These are phyloP conservation scores for Leucoma salicis DNA, from an alignment of 2,888 invertebrate species.

Conservation along the genomic window DNA sequence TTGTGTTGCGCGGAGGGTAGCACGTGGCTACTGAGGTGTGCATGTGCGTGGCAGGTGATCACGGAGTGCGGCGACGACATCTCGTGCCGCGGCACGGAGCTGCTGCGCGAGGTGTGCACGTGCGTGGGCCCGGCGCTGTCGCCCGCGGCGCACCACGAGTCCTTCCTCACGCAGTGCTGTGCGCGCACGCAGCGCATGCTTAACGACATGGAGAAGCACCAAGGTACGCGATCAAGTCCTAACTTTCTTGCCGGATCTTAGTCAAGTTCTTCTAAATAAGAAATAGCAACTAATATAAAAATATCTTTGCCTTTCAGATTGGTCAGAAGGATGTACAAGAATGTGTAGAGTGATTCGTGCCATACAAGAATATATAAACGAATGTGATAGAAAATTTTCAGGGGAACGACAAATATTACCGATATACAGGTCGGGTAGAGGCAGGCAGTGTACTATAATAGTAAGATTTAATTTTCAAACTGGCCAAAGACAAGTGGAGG, in stretches of 20 bases:
- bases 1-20: no score
- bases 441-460: slow-evolving; percentile 93
- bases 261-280: not conserved
- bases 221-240: slow-evolving; percentile 37
- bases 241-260: not conserved
- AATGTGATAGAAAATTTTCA: slow-evolving; percentile 94
- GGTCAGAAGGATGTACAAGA: slow-evolving; percentile 75
- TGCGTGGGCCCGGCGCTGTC: slow-evolving; percentile 94
- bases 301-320: no score
- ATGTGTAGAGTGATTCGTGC: slow-evolving; percentile 97
- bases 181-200: slow-evolving; percentile 93
- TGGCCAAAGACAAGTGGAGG: slow-evolving; percentile 93
- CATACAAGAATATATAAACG: slow-evolving; percentile 96
- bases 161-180: slow-evolving; percentile 95
- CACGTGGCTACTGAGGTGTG: no score
- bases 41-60: slow-evolving; percentile 85
- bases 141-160: slow-evolving; percentile 93
- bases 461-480: slow-evolving; percentile 91
- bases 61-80: slow-evolving; percentile 96
- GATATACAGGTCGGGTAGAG: slow-evolving; percentile 93
- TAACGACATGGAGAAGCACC: slow-evolving; percentile 87
- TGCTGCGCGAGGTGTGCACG: slow-evolving; percentile 96
- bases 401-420: slow-evolving; percentile 95
- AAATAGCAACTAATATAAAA: no score
- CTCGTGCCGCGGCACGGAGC: slow-evolving; percentile 94